Conservation (phyloP, 2,113 vertebrate genomes). For the Rhegmatorhina hoffmannsi region DNA sequence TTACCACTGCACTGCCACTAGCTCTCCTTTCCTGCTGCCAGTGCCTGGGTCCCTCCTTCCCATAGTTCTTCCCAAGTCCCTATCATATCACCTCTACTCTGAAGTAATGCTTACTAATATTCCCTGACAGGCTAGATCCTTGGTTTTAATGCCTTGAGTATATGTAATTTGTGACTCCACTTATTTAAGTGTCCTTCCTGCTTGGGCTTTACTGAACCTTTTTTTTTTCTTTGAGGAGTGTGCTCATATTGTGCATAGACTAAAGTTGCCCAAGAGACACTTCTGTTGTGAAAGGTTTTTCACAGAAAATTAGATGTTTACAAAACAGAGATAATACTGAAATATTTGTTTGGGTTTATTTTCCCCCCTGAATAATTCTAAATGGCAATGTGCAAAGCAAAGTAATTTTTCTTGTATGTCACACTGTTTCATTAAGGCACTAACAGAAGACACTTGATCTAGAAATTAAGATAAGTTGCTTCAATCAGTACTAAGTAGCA, state of each 20-base stretch:
- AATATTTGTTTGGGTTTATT: conserved; percentile 52
- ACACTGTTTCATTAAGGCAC: conserved; percentile 59
- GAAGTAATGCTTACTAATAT: neutral
- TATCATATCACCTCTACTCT: neutral
- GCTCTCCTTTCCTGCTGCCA: neutral
- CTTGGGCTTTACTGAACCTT: neutral
- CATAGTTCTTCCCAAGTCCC: neutral
- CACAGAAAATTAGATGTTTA: conserved; percentile 38
- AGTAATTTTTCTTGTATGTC: conserved; percentile 50
- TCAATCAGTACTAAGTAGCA: conserved; percentile 69
- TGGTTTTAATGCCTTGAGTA: neutral
- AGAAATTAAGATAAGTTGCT: conserved; percentile 66
- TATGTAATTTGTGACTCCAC: neutral
- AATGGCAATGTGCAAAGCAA: conserved; percentile 48
- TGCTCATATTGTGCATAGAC: neutral
- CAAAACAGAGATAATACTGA: conserved; percentile 4
- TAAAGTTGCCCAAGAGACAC: neutral
- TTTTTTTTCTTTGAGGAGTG: neutral
- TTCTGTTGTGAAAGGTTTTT: neutral
- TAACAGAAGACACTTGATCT: conserved; percentile 62
- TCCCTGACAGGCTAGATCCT: neutral
- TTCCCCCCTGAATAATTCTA: neutral
- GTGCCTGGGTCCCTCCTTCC: neutral
- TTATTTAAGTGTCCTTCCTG: neutral
- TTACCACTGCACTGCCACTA: neutral